Evolutionary conservation across 64 coral and sea anemone genomes (phyloP), one percentile per base, ranked within the genome.

Genomic region (Montipora sp.): DNA sequence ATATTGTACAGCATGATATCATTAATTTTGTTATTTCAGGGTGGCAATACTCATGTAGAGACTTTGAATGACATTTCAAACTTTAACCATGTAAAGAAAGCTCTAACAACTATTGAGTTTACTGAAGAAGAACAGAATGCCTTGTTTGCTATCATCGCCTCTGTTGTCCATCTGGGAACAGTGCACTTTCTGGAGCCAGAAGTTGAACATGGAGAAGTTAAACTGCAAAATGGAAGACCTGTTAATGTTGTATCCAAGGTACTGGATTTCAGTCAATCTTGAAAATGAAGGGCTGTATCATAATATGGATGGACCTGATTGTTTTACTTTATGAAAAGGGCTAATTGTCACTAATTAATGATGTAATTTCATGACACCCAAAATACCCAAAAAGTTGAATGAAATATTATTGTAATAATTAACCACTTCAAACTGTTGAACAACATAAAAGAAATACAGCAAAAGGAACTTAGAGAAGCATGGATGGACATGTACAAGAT

Each of bases 171-270:
- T 16, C 85, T 99, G n/a, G 98, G 98, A 11, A 93, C 92, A 75
- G 66, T 99, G 75, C 79, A 78, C 10, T 99, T 99, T 59, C 73
- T 76, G 51, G 71, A 92, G 50, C 46, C 75, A 45, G 98, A 78
- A 51, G 67, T 53, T 77, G 83, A 92, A 63, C 74, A 93, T 53
- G 83, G 85, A 57, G 78, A 93, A 72, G 85, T 99, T 3, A 79
- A 46, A 27, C 77, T 99, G n/a, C 92, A 94, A 7, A 94, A 96
- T 79, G 95, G 92, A 14, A 90, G 92, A 73, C 94, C 95, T 49
- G 92, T 99, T 5, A 96, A 96, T n/a, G 88, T 96, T 77, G 88
- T 99, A 55, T 96, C 98, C 7, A 99, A 99, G 98, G 98, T 99
- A 87, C 36, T 81, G 16, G 11, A 44, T 36, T 36, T 36, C 1